Evolutionary conservation across 2,797 vertebrate species (phyloP), one percentile per base, ranked within the genome.

Genomic region (Crocidura indochinensis): DNA sequence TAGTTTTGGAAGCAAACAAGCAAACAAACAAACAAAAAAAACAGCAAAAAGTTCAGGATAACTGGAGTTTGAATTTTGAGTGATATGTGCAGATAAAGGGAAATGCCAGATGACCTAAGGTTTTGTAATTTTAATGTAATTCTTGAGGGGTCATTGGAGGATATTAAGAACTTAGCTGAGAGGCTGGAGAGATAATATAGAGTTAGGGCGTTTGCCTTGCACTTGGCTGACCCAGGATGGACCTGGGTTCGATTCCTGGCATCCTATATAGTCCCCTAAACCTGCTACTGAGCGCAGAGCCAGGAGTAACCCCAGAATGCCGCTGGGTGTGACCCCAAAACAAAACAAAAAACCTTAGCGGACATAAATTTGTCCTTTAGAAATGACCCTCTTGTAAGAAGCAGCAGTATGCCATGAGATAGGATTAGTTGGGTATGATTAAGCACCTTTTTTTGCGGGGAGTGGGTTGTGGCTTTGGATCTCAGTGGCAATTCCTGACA

Each of bases 51-150:
- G 69, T 81, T 51, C 24, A 72, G 2, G 83, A 62, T 20, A 51
- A 1, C 62, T 81, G 82, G 11, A 88, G 31, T 79, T 84, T 82
- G n/a, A 67, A 79, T 79, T 12, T 38, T 82, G 5, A 10, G 1
- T 65, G 26, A 85, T 56, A 53, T 87, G 68, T 82, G 85, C 46
- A 84, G 15, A 51, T 68, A 12, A 8, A 75, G 22, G 72, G 20
- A 88, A 19, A 47, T 11, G 26, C 9, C 14, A 68, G n/a, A 20
- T 69, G n/a, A 74, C 69, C n/a, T 82, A 92, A n/a, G 22, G 47
- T 84, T 3, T 49, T 85, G 3, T 74, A 60, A 83, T 78, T 83
- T 84, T 5, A 27, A 27, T 91, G 26, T 44, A 73, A 87, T 92
- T 79, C 22, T 22, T 78, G 22, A 74, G 31, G 53, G 20, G 26